Evolutionary conservation across 2,113 vertebrate genomes (phyloP), one percentile per base, ranked within the genome.

Genomic region (Thomomys bottae): DNA sequence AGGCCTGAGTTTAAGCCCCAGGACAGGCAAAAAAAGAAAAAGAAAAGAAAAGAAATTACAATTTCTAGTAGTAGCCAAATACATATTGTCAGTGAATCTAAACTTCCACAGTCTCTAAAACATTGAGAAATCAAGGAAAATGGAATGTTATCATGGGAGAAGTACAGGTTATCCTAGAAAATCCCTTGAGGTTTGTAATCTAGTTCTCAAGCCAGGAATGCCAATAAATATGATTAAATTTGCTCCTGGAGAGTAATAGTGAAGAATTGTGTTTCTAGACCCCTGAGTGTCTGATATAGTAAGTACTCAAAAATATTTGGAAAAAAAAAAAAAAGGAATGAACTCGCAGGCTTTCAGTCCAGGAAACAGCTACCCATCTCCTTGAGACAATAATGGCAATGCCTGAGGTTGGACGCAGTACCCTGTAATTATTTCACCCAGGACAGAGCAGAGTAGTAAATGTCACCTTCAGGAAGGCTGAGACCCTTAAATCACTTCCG

Each of bases 251-350:
- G 68, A 40, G 8, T 49, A n/a, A 75, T 89, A 76, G 3, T 4
- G 17, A 71, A 92, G 23, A 89, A 54, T 66, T 42, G 6, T 4
- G 21, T 84, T 64, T 87, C 70, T 2, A 90, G 75, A 84, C 1
- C 8, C 8, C 9, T 83, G 26, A 1, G 15, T 40, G 11, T 63
- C 28, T 32, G 12, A 28, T 49, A 61, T n/a, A 61, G 2, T 59
- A 75, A n/a, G 3, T 66, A 3, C 14, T 91, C 73, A 79, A 87
- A 89, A 83, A 82, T 88, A 82, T 32, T 64, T 88, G 24, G 18
- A 36, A 66, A 87, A 72, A 12, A 78, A 54, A 54, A 54, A 54
- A 54, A 54, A 54, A 15, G 59, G 24, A 89, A 84, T 82, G 76
- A 78, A 85, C 40, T n/a, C 8, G 82, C 2, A 93, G 32, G 15